Percentiles rank a stretch among this genome's conserved stretches.
phyloP scores from a whole-genome alignment of 2,888 invertebrate genomes.

The Arenicola marina region DNA sequence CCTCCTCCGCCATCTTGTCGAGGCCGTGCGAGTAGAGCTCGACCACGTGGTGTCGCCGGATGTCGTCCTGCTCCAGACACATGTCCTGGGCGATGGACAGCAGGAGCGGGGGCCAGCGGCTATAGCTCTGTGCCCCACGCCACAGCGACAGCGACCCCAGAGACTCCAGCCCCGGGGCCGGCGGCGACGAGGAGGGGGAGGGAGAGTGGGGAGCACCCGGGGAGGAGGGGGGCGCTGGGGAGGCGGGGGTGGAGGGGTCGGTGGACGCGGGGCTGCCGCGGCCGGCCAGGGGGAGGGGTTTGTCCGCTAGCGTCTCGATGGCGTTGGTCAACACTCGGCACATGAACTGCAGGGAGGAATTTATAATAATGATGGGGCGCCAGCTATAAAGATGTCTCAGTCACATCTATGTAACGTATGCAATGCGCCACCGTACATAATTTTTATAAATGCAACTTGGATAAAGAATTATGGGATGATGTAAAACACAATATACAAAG shows the following conservation, averaged over 20 bases:
- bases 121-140: constrained; percentile 6
- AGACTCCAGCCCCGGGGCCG: constrained; percentile 1
- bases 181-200: background rate
- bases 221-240: background rate
- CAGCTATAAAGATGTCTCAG: no score
- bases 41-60: constrained; percentile 78
- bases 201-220: background rate
- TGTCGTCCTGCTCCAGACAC: constrained; percentile 74
- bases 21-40: constrained; percentile 68
- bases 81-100: constrained; percentile 75
- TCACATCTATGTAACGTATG: no score
- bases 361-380: no score
- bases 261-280: constrained; percentile 5
- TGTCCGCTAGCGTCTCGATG: constrained; percentile 70
- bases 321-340: constrained; percentile 75
- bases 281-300: constrained; percentile 1
- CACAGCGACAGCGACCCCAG: background rate
- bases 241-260: constrained; percentile 1
- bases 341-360: constrained; percentile 65
- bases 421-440: no score
- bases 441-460: no score
- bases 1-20: constrained; percentile 70
- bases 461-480: no score
- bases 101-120: constrained; percentile 75
- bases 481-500: no score